phyloP scores from a whole-genome alignment of 2,113 vertebrate genomes.

The Hemibagrus wyckioides region DNA sequence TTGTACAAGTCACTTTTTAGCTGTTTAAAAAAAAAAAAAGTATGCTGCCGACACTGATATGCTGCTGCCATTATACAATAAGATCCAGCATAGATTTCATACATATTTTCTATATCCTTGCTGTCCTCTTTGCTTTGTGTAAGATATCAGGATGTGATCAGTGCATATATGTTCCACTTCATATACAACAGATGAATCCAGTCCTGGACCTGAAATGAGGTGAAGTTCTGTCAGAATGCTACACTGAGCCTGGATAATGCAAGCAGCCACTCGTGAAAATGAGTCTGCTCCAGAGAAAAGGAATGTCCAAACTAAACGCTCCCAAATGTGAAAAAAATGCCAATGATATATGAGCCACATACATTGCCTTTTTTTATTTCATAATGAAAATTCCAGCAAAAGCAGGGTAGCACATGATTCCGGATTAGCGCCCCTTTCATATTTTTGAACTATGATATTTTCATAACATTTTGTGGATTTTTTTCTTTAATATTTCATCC shows the following conservation, averaged over 20 bases:
- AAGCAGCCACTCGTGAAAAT: conserved; percentile 32
- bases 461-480: too few species aligned
- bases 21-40: background rate
- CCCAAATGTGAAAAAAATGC: background rate
- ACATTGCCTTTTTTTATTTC: background rate
- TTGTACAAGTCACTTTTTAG: background rate
- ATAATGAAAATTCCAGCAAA: background rate
- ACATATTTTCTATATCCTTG: background rate
- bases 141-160: background rate
- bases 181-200: conserved; percentile 54
- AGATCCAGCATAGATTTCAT: background rate
- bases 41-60: background rate
- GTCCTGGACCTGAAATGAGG: conserved; percentile 66
- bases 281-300: background rate
- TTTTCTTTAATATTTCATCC: background rate
- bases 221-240: conserved; percentile 1
- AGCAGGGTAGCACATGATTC: background rate
- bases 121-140: background rate
- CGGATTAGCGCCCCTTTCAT: background rate
- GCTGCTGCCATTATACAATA: background rate
- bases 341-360: background rate
- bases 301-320: background rate
- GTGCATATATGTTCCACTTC: background rate
- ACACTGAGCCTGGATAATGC: conserved; percentile 16
- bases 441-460: background rate